These are phyloP conservation scores for Tauraco erythrolophus DNA, from an alignment of 2,113 vertebrate species.

Conservation along the genomic window DNA sequence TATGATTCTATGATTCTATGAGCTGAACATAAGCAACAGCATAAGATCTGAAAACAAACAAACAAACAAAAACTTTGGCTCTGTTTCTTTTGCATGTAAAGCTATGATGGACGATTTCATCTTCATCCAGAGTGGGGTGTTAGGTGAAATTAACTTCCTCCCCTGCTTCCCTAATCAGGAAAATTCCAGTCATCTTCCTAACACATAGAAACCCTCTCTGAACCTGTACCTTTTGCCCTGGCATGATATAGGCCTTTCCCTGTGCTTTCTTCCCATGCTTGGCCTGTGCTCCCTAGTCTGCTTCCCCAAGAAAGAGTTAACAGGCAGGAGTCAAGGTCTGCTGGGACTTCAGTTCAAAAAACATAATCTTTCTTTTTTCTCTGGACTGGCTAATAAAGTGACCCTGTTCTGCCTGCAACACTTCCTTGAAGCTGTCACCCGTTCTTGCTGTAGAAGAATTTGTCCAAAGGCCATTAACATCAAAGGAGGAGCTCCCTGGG, in stretches of 20 bases:
- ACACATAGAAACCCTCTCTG: accelerated
- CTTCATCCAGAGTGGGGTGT: not conserved
- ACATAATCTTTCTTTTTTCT: not conserved
- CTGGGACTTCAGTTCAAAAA: not conserved
- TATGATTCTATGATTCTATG: no score
- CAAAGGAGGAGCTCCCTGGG: not conserved
- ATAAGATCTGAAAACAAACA: not conserved
- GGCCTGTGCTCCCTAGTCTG: not conserved
- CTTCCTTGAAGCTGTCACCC: not conserved
- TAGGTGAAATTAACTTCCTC: not conserved
- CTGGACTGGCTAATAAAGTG: not conserved
- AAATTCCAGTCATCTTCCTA: not conserved
- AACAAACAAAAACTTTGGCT: not conserved
- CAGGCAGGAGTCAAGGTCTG: not conserved
- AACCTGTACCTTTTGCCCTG: not conserved
- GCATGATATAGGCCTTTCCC: not conserved
- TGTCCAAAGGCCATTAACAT: not conserved
- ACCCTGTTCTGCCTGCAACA: not conserved
- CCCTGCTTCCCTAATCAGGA: not conserved
- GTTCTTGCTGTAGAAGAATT: not conserved
- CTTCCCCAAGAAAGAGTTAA: not conserved
- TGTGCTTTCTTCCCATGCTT: not conserved
- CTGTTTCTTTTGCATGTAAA: not conserved
- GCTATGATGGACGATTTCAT: not conserved
- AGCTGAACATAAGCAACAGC: not conserved